Conservation (phyloP, 92 coral and sea anemone genomes). For the Epizoanthus stellaris region DNA sequence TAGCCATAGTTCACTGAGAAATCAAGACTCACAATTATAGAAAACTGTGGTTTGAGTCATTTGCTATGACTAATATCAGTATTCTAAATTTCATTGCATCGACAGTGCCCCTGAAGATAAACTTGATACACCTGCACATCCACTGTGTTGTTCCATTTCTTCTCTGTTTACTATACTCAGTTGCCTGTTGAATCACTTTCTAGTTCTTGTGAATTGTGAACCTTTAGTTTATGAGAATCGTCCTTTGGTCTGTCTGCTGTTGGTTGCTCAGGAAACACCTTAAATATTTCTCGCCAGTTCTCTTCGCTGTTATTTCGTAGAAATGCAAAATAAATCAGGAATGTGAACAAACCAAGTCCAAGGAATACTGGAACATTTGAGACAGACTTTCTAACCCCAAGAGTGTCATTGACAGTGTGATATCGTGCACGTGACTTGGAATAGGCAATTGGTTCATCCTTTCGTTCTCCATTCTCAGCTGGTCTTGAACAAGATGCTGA, state of each 20-base stretch:
- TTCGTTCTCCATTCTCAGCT: not conserved
- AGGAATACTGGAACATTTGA: conserved; percentile 62
- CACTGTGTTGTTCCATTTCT: not conserved
- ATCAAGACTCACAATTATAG: no score
- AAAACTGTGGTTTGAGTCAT: no score
- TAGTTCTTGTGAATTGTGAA: not conserved
- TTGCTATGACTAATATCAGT: no score
- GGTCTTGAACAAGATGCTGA: conserved; percentile 9
- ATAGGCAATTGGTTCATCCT: conserved; percentile 77
- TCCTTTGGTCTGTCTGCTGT: conserved; percentile 40
- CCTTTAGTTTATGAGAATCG: not conserved
- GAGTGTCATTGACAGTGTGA: conserved; percentile 72
- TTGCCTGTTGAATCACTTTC: not conserved
- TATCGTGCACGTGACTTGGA: conserved; percentile 87
- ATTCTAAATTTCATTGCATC: no score
- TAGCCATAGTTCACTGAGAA: no score
- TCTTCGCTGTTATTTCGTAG: conserved; percentile 59
- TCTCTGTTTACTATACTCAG: not conserved
- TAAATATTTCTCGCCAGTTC: conserved; percentile 50
- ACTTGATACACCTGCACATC: no score
- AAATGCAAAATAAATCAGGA: conserved; percentile 67
- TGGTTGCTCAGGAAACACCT: conserved; percentile 44
- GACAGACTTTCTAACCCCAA: conserved; percentile 50
- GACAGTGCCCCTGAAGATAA: no score
- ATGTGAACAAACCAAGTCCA: conserved; percentile 68